These are phyloP conservation scores for Aramus guarauna DNA, from an alignment of 2,113 vertebrate species.

Conservation along the genomic window DNA sequence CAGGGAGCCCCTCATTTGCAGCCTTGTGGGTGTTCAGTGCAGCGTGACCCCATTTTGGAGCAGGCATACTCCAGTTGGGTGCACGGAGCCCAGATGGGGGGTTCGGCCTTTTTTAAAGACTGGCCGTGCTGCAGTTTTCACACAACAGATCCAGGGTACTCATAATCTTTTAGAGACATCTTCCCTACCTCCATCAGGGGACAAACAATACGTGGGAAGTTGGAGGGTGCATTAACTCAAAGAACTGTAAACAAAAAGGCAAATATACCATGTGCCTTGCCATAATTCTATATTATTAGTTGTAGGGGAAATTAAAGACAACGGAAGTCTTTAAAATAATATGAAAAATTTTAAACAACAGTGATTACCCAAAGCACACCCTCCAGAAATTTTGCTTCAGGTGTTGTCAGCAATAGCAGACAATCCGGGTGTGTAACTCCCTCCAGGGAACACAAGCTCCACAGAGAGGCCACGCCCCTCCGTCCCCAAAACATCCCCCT, in stretches of 20 bases:
- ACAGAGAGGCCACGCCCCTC: background rate
- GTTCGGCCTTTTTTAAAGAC: background rate
- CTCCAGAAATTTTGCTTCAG: background rate
- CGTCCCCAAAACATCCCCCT: background rate
- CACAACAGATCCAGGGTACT: background rate
- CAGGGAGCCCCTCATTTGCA: background rate
- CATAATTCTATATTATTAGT: background rate
- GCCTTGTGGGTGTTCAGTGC: background rate
- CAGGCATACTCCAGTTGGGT: background rate
- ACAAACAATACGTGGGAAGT: background rate
- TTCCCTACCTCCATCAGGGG: background rate
- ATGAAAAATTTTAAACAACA: background rate
- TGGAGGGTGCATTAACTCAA: background rate
- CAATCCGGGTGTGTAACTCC: background rate
- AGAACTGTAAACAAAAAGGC: background rate
- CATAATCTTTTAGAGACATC: background rate
- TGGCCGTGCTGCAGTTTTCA: background rate
- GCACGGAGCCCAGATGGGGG: background rate
- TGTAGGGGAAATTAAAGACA: background rate
- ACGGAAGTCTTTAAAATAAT: background rate
- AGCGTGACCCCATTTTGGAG: accelerated
- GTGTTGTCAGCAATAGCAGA: background rate
- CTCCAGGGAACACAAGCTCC: background rate
- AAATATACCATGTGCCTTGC: background rate
- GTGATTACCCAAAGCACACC: background rate